Evolutionary conservation across 2,113 vertebrate genomes (phyloP), one percentile per base, ranked within the genome.

Genomic region (Myotis brandtii): DNA sequence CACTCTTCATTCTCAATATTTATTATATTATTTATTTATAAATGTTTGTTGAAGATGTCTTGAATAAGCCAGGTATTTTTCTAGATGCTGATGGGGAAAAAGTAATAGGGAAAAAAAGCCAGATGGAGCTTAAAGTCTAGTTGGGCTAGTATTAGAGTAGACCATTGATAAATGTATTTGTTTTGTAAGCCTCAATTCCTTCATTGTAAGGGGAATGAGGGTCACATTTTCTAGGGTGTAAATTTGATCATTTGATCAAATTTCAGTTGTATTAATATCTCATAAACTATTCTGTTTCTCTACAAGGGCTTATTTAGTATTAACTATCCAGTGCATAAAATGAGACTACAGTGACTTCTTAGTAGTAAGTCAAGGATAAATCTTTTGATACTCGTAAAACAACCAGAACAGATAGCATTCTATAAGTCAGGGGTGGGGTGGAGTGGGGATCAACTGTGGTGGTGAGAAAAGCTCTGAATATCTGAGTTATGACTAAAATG

Each of bases 401-500:
- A 89, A 25, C 17, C 34, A 66, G 62, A 89, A 72, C 16, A 90
- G 43, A 59, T 30, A 86, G 10, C 27, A 48, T 16, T 76, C 6
- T 77, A 37, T 13, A 70, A 52, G 16, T 86, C 37, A 75, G 50
- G 48, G 9, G 21, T 21, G 23, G 84, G 27, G 30, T 50, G 5
- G 10, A 23, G n/a, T 80, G 40, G 92, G 50, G 13, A 85, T 85
- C n/a, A 81, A 43, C 20, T 91, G 21, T 67, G 52, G 16, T 79
- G 48, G 6, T 37, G 37, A 86, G 52, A 89, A 94, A 92, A 77
- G 54, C 27, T 32, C 64, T 43, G 32, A 76, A 40, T 79, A 43
- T 62, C n/a, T 72, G 73, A 86, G 8, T 67, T 92, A n/a, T 59
- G 46, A 82, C 69, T 87, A 67, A 95, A 92, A 72, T 83, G 66